A percentile compares a stretch with the other conserved stretches of the same genome.
Evolutionary conservation across 2,113 vertebrate species (phyloP).

Genomic region (Galbula dea): DNA sequence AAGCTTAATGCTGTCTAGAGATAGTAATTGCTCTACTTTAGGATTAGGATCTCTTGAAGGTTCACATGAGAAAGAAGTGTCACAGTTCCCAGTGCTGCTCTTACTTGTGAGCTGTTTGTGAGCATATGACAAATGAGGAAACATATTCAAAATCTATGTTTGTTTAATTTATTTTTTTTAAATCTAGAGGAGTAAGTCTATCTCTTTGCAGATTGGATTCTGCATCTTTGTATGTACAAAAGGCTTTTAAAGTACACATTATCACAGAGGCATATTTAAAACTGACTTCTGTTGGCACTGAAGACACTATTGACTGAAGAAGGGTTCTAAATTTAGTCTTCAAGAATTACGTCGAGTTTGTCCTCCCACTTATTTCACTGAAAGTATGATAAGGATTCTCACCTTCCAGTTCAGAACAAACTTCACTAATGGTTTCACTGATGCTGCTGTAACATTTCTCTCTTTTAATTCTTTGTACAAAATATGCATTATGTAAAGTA

Average conservation of each 20-base stretch:
- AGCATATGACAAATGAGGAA: not conserved
- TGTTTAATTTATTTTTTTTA: not conserved
- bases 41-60: conserved; percentile 33
- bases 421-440: not conserved
- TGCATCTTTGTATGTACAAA: not conserved
- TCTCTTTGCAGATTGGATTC: not conserved
- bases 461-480: not conserved
- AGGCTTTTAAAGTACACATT: not conserved
- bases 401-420: not conserved
- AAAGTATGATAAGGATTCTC: not conserved
- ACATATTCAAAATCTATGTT: not conserved
- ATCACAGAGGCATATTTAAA: not conserved
- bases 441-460: not conserved
- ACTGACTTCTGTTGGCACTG: not conserved
- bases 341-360: not conserved
- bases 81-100: not conserved
- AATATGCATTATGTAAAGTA: not conserved
- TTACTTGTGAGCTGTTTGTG: not conserved
- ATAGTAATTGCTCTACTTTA: not conserved
- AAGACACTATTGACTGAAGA: not conserved
- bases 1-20: conserved; percentile 33
- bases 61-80: conserved; percentile 3
- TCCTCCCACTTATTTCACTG: not conserved
- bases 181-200: not conserved
- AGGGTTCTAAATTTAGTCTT: not conserved